These are phyloP conservation scores for Calidris pugnax DNA, from an alignment of 2,113 vertebrate species.

Conservation along the genomic window DNA sequence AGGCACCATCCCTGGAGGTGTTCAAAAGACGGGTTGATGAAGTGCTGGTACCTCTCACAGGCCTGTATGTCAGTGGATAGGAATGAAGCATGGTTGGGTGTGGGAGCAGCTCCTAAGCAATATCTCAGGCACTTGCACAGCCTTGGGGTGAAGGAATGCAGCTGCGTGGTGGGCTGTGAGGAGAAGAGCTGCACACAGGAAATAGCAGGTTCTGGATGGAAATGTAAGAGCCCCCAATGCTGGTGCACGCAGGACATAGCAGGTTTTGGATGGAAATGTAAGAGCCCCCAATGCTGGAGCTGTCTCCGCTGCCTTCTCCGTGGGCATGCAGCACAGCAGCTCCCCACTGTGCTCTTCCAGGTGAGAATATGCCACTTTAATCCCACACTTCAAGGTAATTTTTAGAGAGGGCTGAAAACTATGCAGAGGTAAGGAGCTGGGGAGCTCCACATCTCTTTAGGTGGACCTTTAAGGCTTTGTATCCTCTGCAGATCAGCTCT, in stretches of 20 bases:
- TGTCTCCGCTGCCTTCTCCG: not conserved
- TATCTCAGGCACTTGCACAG: not conserved
- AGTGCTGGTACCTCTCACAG: not conserved
- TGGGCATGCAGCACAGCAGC: not conserved
- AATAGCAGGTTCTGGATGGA: not conserved
- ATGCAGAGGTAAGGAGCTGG: not conserved
- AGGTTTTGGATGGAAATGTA: not conserved
- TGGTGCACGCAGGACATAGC: not conserved
- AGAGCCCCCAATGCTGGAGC: not conserved
- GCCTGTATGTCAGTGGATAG: not conserved
- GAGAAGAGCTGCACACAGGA: not conserved
- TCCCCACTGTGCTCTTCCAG: not conserved
- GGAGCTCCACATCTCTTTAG: not conserved
- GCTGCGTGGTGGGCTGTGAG: not conserved
- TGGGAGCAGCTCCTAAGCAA: not conserved
- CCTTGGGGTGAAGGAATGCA: not conserved
- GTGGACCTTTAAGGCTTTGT: not conserved
- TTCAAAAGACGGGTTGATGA: too few species aligned
- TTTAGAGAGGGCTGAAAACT: not conserved
- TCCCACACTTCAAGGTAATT: not conserved
- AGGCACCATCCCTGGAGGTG: too few species aligned
- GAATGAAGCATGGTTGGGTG: not conserved
- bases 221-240: not conserved
- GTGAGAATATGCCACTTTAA: not conserved
- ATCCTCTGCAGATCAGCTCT: not conserved